phyloP scores from a whole-genome alignment of 2,888 invertebrate species.

The Amblyteles armatorius region DNA sequence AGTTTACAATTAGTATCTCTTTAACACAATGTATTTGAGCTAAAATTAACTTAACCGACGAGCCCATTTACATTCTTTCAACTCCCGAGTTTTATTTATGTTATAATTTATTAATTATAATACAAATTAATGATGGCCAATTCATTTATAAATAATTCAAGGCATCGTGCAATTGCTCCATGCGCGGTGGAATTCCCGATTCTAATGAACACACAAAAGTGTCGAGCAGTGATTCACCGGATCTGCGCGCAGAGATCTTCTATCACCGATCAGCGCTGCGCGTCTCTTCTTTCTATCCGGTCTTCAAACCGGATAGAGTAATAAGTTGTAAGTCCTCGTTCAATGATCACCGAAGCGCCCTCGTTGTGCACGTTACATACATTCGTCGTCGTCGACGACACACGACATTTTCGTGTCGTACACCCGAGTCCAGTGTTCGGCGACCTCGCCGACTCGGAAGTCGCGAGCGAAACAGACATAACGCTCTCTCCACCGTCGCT shows the following conservation, averaged over 20 bases:
- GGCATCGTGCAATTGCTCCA: neutral
- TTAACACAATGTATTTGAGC: too few relatives aligned
- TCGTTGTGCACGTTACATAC: neutral
- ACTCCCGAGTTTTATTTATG: too few relatives aligned
- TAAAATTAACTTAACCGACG: too few relatives aligned
- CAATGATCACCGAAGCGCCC: neutral
- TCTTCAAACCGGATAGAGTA: neutral
- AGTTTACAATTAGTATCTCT: too few relatives aligned
- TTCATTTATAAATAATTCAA: neutral
- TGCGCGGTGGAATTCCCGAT: neutral
- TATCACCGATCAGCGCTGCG: neutral
- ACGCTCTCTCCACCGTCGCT: neutral
- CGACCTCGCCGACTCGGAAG: constrained; percentile 13
- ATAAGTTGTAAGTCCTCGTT: neutral
- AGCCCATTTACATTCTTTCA: too few relatives aligned
- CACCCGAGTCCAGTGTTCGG: neutral
- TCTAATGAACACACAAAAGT: neutral
- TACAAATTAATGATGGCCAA: neutral
- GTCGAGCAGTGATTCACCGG: neutral
- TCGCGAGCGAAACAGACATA: neutral
- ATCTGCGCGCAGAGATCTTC: neutral
- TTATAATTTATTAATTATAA: too few relatives aligned
- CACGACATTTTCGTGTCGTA: neutral
- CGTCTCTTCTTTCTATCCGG: neutral
- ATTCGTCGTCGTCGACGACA: neutral